Percentiles rank a stretch among this genome's conserved stretches.
Evolutionary conservation across 1,140 invertebrate genomes (phyloP).

Genomic region (Zaprionus tsacasi): DNA sequence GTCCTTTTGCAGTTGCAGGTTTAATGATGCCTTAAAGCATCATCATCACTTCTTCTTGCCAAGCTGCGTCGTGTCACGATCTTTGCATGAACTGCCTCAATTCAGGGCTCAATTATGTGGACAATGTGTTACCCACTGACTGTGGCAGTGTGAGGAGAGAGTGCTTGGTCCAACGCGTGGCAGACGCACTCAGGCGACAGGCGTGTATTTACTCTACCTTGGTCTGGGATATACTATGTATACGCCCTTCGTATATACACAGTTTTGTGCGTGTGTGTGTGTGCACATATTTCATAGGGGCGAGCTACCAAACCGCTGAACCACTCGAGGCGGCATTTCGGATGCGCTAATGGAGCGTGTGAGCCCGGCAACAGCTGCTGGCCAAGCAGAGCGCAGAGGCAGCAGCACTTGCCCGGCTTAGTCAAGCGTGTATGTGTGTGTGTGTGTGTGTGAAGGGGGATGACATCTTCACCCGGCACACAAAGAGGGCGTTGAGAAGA

Average conservation of each 20-base stretch:
- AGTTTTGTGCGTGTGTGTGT: too few species aligned
- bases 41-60: background rate
- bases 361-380: slow-evolving; percentile 50
- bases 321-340: slow-evolving; percentile 41
- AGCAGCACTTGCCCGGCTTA: slow-evolving; percentile 63
- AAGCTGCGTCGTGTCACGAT: slow-evolving; percentile 13
- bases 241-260: too few species aligned
- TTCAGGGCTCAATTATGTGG: slow-evolving; percentile 48
- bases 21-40: slow-evolving; percentile 80
- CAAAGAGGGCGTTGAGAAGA: background rate
- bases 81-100: slow-evolving; percentile 13
- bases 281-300: slow-evolving; percentile 62
- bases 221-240: background rate
- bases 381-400: slow-evolving; percentile 36
- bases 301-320: slow-evolving; percentile 36
- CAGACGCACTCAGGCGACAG: background rate
- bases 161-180: background rate
- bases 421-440: slow-evolving; percentile 53
- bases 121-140: slow-evolving; percentile 29
- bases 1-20: slow-evolving; percentile 36
- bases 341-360: slow-evolving; percentile 77
- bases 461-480: slow-evolving; percentile 55
- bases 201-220: slow-evolving; percentile 1
- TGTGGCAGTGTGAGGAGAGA: too few species aligned
- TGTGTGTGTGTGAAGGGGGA: background rate